Conservation (phyloP, 2,797 vertebrate genomes). For the Silurus lanzhouensis region DNA sequence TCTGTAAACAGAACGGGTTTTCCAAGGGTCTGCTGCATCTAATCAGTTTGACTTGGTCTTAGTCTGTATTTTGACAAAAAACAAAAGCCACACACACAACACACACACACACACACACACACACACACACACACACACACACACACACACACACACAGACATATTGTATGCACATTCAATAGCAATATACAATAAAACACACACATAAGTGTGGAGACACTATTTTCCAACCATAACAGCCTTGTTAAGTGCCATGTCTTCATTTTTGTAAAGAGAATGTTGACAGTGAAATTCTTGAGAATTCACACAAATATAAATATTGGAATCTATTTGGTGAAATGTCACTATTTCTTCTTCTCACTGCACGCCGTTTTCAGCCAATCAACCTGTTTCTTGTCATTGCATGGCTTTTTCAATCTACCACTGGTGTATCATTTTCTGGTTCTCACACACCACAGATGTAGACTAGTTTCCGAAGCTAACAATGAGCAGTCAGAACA, state of each 20-base stretch:
- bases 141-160: background rate
- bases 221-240: slow-evolving; percentile 11
- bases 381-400: too few relatives aligned
- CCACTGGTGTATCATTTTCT: too few relatives aligned
- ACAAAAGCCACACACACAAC: slow-evolving; percentile 12
- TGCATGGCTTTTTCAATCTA: too few relatives aligned
- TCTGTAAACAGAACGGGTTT: slow-evolving; percentile 50
- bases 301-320: background rate
- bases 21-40: slow-evolving; percentile 48
- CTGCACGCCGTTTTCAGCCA: too few relatives aligned
- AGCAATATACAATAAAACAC: slow-evolving; percentile 41
- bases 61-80: slow-evolving; percentile 19
- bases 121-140: background rate
- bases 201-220: background rate
- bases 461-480: too few relatives aligned
- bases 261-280: background rate
- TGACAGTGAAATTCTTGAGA: background rate
- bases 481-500: too few relatives aligned
- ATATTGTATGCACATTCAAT: slow-evolving; percentile 46
- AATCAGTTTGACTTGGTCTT: slow-evolving; percentile 51
- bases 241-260: slow-evolving; percentile 29
- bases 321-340: too few relatives aligned
- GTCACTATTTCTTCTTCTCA: too few relatives aligned
- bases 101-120: background rate
- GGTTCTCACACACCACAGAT: too few relatives aligned